Conservation (phyloP, 1,140 invertebrate species). For the Tetramorium alpestre region DNA sequence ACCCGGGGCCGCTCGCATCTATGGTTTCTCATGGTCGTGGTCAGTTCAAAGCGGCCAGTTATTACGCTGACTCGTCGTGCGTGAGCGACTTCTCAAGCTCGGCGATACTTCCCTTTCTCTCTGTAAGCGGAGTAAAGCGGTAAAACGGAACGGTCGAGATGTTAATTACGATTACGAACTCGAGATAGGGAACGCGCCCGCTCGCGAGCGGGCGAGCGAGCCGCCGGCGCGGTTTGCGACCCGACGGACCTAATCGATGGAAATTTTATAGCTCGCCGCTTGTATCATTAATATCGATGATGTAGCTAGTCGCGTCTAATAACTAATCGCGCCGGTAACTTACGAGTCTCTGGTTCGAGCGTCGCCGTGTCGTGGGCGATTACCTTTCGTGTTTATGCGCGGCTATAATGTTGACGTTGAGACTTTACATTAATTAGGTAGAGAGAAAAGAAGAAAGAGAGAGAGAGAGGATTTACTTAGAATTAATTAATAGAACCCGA, state of each 20-base stretch:
- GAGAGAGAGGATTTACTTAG: neutral
- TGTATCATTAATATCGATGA: slow-evolving; percentile 56
- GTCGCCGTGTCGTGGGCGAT: neutral
- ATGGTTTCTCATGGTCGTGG: slow-evolving; percentile 45
- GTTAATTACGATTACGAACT: slow-evolving; percentile 58
- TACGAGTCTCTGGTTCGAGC: neutral
- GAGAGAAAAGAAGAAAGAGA: neutral
- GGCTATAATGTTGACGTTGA: neutral
- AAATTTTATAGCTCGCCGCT: slow-evolving; percentile 48
- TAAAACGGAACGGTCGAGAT: slow-evolving; percentile 42
- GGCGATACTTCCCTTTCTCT: slow-evolving; percentile 41
- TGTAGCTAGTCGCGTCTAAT: slow-evolving; percentile 41
- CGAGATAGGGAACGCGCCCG: slow-evolving; percentile 36
- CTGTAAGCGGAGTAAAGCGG: slow-evolving; percentile 34
- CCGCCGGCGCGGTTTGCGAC: slow-evolving; percentile 26
- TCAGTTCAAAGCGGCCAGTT: slow-evolving; percentile 65
- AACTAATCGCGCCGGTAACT: slow-evolving; percentile 32
- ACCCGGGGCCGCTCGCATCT: slow-evolving; percentile 25
- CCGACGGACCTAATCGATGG: slow-evolving; percentile 48
- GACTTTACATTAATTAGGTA: neutral
- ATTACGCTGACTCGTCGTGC: slow-evolving; percentile 63
- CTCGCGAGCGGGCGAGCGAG: neutral
- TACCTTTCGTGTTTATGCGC: neutral
- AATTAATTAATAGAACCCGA: neutral
- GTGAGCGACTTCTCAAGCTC: slow-evolving; percentile 54